Percentiles rank a stretch among this genome's conserved stretches.
phyloP scores from a whole-genome alignment of 2,888 invertebrate genomes.

The Linnaemya tessellans region DNA sequence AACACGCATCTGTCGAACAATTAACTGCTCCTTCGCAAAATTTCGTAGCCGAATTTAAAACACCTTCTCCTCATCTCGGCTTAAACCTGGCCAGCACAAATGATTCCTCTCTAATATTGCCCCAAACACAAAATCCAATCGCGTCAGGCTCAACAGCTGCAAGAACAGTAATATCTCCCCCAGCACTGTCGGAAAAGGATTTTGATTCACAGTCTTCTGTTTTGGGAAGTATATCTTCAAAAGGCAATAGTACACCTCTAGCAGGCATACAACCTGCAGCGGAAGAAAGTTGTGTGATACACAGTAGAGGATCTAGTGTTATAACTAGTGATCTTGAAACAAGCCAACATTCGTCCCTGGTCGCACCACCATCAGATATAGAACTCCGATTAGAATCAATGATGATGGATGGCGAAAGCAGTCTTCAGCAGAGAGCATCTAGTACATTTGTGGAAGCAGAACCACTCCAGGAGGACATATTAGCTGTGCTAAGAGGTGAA shows the following conservation, averaged over 20 bases:
- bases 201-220: constrained; percentile 83
- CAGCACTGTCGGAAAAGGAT: constrained; percentile 84
- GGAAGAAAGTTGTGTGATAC: constrained; percentile 82
- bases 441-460: constrained; percentile 74
- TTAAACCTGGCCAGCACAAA: constrained; percentile 70
- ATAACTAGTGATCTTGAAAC: constrained; percentile 83
- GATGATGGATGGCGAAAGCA: constrained; percentile 80
- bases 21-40: constrained; percentile 61
- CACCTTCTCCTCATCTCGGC: constrained; percentile 84
- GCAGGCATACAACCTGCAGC: constrained; percentile 78
- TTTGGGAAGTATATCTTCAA: constrained; percentile 83
- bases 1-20: constrained; percentile 76
- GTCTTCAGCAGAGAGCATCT: constrained; percentile 63
- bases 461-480: constrained; percentile 80
- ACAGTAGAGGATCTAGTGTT: constrained; percentile 83
- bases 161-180: constrained; percentile 80
- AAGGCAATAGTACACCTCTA: constrained; percentile 82
- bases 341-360: constrained; percentile 83
- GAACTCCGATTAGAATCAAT: constrained; percentile 83
- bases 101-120: constrained; percentile 17
- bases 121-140: constrained; percentile 58
- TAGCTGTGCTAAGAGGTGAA: constrained; percentile 80
- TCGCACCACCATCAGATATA: constrained; percentile 83
- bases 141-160: constrained; percentile 44
- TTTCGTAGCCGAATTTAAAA: constrained; percentile 79